Evolutionary conservation across 2,113 vertebrate species (phyloP).

Genomic region (Larimichthys polyactis): DNA sequence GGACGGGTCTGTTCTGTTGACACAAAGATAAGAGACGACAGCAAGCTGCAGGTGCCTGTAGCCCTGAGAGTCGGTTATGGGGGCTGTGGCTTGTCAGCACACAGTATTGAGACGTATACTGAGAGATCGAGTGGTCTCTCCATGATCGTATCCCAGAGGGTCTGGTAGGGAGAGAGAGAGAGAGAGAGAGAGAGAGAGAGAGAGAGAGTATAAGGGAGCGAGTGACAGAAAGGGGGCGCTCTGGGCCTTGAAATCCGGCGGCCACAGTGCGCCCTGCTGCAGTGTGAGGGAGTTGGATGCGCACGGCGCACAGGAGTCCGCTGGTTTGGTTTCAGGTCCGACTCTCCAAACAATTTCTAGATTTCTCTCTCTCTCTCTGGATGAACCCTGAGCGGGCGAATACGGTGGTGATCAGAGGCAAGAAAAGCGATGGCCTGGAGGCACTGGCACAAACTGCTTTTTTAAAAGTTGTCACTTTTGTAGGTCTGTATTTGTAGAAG

Average conservation of each 20-base stretch:
- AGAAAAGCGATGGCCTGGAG: slow-evolving; percentile 50
- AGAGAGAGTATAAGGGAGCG: background rate
- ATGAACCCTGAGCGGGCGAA: slow-evolving; percentile 68
- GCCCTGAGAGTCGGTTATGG: background rate
- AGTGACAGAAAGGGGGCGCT: slow-evolving; percentile 81
- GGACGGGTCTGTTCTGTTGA: slow-evolving; percentile 30
- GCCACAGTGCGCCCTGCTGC: slow-evolving; percentile 43
- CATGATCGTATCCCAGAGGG: slow-evolving; percentile 13
- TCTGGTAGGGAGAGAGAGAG: slow-evolving; percentile 10
- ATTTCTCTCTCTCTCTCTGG: slow-evolving; percentile 54
- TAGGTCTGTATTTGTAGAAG: slow-evolving; percentile 67
- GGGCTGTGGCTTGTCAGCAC: slow-evolving; percentile 36
- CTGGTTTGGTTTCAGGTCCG: slow-evolving; percentile 64
- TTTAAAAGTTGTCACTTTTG: slow-evolving; percentile 61
- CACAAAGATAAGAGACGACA: slow-evolving; percentile 9
- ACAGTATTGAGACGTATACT: slow-evolving; percentile 11
- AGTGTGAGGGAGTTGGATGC: slow-evolving; percentile 66
- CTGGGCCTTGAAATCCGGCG: slow-evolving; percentile 73
- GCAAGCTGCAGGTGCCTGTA: slow-evolving; percentile 45
- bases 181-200: slow-evolving; percentile 14
- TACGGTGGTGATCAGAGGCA: slow-evolving; percentile 53
- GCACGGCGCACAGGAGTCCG: slow-evolving; percentile 54
- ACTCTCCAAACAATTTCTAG: slow-evolving; percentile 44
- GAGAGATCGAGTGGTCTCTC: slow-evolving; percentile 24
- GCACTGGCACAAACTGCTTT: slow-evolving; percentile 49